A percentile compares a stretch with the other conserved stretches of the same genome.
Evolutionary conservation across 2,888 invertebrate genomes (phyloP).

Genomic region (Aphidoletes aphidimyza): DNA sequence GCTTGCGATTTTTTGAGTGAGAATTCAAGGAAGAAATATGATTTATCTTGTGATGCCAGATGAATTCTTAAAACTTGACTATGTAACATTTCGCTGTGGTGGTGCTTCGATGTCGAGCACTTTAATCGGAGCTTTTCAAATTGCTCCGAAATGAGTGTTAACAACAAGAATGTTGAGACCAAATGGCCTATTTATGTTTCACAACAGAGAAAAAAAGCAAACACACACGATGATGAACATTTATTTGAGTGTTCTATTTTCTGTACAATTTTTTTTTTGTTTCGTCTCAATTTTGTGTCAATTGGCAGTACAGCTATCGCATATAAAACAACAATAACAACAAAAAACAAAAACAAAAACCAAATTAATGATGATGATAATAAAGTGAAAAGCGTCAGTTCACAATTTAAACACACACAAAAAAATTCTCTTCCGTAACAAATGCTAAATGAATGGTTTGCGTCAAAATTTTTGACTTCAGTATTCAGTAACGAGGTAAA

Average conservation of each 20-base stretch:
- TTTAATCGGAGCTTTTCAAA: background rate
- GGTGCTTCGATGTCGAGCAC: too few species aligned
- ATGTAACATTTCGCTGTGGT: too few species aligned
- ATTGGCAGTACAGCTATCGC: too few species aligned
- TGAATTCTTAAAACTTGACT: too few species aligned
- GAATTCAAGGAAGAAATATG: too few species aligned
- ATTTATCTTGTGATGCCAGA: too few species aligned
- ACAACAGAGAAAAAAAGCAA: background rate
- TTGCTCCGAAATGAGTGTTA: background rate
- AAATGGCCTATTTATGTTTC: constrained; percentile 5
- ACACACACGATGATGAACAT: background rate
- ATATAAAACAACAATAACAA: too few species aligned
- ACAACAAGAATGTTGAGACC: background rate
- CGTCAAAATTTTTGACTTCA: too few species aligned
- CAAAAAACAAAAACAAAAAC: background rate
- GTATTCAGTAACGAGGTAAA: too few species aligned
- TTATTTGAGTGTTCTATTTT: background rate
- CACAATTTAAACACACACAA: too few species aligned
- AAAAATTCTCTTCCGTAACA: background rate
- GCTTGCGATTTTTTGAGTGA: too few species aligned
- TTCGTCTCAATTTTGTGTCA: background rate
- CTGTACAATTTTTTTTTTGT: background rate
- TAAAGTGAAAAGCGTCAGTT: constrained; percentile 2
- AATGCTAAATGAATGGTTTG: background rate
- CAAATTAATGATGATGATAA: constrained; percentile 16